Evolutionary conservation across 2,888 invertebrate species (phyloP).

Genomic region (Lasioglossum calceatum): DNA sequence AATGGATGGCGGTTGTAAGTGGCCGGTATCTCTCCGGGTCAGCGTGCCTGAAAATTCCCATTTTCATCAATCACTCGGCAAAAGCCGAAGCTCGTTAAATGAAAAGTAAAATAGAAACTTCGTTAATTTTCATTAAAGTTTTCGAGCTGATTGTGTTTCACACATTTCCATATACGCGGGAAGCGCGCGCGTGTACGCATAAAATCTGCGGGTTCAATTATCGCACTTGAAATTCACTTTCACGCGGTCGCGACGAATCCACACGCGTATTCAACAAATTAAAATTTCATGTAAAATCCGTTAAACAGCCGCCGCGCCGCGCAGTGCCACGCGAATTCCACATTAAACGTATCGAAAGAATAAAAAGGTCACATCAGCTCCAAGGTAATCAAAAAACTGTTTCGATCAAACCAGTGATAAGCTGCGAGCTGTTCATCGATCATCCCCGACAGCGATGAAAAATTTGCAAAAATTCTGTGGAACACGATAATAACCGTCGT

Average conservation of each 20-base stretch:
- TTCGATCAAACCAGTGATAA: conserved; percentile 25
- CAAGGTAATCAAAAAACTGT: neutral
- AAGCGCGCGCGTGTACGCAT: neutral
- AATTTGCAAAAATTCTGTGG: conserved; percentile 41
- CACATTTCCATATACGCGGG: neutral
- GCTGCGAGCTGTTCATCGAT: conserved; percentile 41
- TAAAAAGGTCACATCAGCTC: neutral
- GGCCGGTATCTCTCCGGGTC: neutral
- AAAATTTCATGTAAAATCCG: conserved; percentile 8
- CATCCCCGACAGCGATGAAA: conserved; percentile 27
- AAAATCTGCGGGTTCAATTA: conserved; percentile 7
- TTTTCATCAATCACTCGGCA: neutral
- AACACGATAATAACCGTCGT: conserved; percentile 3
- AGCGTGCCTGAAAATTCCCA: neutral
- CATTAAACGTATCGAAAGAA: neutral
- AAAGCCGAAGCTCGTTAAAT: neutral
- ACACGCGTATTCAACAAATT: neutral
- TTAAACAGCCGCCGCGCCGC: neutral
- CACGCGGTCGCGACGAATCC: neutral
- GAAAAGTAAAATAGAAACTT: neutral
- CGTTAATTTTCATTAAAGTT: conserved; percentile 11
- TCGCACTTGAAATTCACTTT: conserved; percentile 14
- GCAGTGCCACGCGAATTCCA: neutral
- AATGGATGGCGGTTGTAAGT: neutral
- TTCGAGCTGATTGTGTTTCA: neutral